phyloP scores from a whole-genome alignment of 2,113 vertebrate species.

The Colinus virginianus region DNA sequence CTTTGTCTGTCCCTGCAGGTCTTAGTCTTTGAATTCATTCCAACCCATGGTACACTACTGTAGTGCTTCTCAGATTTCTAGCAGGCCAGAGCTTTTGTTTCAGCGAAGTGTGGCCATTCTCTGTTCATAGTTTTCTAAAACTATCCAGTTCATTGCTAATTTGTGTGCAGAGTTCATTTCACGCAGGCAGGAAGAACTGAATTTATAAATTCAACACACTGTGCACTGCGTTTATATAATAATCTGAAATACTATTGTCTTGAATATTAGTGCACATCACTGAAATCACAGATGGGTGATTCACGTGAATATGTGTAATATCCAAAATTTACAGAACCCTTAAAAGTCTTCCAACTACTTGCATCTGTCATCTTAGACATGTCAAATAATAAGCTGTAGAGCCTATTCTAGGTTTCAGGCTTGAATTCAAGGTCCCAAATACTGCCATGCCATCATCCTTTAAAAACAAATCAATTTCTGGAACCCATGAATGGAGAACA shows the following conservation, averaged over 20 bases:
- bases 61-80: neutral
- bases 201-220: neutral
- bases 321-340: constrained; percentile 37
- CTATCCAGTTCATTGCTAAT: neutral
- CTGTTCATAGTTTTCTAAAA: neutral
- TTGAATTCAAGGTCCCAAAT: neutral
- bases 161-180: neutral
- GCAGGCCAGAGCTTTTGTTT: too few relatives aligned
- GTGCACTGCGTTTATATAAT: neutral
- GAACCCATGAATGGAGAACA: neutral
- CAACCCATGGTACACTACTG: fast-evolving
- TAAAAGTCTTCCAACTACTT: constrained; percentile 51
- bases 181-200: neutral
- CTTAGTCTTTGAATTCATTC: neutral
- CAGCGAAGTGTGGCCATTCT: neutral
- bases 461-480: neutral
- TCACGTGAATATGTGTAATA: constrained; percentile 1
- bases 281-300: constrained; percentile 10
- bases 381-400: constrained; percentile 21
- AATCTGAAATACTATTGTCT: neutral
- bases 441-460: neutral
- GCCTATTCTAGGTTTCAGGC: neutral
- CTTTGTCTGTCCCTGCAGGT: neutral
- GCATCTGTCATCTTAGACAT: constrained; percentile 28
- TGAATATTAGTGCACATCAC: neutral